Base-by-base conservation (phyloP, 2,797 vertebrate species). In the Eleutherodactylus coqui region DNA sequence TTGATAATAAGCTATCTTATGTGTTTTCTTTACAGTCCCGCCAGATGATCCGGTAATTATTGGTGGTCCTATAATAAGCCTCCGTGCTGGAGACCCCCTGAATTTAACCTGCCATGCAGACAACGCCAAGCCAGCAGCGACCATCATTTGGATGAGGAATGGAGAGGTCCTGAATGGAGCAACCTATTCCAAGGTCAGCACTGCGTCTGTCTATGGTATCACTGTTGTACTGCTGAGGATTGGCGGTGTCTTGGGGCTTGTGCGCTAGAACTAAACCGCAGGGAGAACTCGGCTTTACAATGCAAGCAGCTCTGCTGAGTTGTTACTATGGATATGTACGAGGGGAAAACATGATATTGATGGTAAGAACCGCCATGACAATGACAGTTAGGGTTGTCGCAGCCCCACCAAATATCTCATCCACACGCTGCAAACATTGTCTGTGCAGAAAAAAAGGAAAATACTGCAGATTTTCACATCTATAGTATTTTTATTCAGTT, bases 71-170 rank as follows among this genome's bases (percentile, higher is more conserved):
- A 92, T 98, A 90, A 96, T 99, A 91, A 99, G 97, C 90, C 94
- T 99, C 62, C 92, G 97, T 73, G 96, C 97, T 0, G 98, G 98
- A 0, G 97, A 99, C 88, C 96, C 96, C 4, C 95, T 99, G 90
- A 99, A 99, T 93, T 92, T 99, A 90, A 99, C 98, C 76, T 99
- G 98, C 91, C 98, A 98, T 0, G 97, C 98, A 0, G 96, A 99
- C 93, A 99, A 98, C 0, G 98, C 97, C 92, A 99, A 99, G 89
- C 98, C 98, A 0, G 97, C 97, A 0, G 98, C 98, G 47, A 97
- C 97, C 79, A 99, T 99, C 93, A 95, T 97, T 92, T 99, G 98
- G 98, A 95, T 99, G 89, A 88, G 97, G 72, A 97, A 96, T 16
- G 96, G 96, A 89, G 96, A 98, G 88, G 97, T 98, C 89, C 95